Percentiles rank a stretch among this genome's conserved stretches.
phyloP scores from a whole-genome alignment of 2,797 vertebrate genomes.

The Syngnathus acus region DNA sequence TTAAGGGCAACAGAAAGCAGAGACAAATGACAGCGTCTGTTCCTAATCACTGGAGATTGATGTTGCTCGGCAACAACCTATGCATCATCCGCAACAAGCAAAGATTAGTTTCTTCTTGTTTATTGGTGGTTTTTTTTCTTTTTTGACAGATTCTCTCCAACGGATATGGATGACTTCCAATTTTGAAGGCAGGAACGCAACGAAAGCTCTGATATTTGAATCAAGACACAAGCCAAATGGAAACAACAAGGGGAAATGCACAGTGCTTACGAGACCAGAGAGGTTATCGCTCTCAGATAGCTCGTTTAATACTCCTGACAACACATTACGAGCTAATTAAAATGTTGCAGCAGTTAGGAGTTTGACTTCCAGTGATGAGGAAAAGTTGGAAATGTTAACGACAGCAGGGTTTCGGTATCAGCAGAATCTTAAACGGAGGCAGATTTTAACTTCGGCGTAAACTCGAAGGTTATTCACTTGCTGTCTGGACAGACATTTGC shows the following conservation, averaged over 20 bases:
- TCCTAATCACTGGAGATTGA: constrained; percentile 65
- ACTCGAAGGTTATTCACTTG: neutral
- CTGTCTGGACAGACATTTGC: too few relatives aligned
- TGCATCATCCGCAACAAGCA: constrained; percentile 52
- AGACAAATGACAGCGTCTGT: constrained; percentile 53
- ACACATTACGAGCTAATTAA: neutral
- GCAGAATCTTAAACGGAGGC: neutral
- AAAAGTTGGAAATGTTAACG: constrained; percentile 6
- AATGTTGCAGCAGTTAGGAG: constrained; percentile 3
- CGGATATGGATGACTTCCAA: constrained; percentile 47
- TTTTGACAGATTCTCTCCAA: constrained; percentile 45
- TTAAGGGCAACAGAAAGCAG: constrained; percentile 48
- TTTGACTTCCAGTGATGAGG: constrained; percentile 4
- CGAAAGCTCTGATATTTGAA: constrained; percentile 20
- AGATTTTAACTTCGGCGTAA: neutral
- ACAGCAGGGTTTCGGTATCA: constrained; percentile 14
- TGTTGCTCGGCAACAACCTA: constrained; percentile 60
- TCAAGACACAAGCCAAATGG: constrained; percentile 9
- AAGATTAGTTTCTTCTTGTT: constrained; percentile 47
- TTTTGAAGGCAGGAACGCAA: constrained; percentile 35
- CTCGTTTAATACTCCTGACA: constrained; percentile 8
- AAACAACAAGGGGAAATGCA: constrained; percentile 6
- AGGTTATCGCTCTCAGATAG: neutral
- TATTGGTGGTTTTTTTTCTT: constrained; percentile 1
- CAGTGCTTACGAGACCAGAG: neutral